These are phyloP conservation scores for Chromis chromis DNA, from an alignment of 2,797 vertebrate species.

Conservation along the genomic window DNA sequence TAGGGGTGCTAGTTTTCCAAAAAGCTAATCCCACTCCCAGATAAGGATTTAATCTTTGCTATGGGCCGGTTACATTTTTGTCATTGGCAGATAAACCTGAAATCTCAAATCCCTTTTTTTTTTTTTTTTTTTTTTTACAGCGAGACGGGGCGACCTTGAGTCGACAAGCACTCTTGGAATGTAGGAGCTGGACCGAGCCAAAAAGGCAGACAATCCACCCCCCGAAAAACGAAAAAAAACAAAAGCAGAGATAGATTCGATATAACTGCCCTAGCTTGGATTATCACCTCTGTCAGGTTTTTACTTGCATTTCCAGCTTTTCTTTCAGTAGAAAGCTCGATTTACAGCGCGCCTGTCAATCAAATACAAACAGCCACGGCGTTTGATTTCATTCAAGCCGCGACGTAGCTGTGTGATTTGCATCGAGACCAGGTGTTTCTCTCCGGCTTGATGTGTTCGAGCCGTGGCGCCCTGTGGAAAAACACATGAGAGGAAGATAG, in stretches of 20 bases:
- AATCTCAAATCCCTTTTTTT: slow-evolving; percentile 58
- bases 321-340: not conserved
- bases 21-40: slow-evolving; percentile 44
- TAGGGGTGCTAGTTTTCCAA: slow-evolving; percentile 33
- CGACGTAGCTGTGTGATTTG: slow-evolving; percentile 25
- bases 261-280: slow-evolving; percentile 23
- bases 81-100: slow-evolving; percentile 59
- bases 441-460: slow-evolving; percentile 22
- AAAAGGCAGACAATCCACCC: slow-evolving; percentile 46
- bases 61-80: slow-evolving; percentile 43
- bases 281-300: slow-evolving; percentile 48
- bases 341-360: slow-evolving; percentile 31
- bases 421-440: slow-evolving; percentile 39
- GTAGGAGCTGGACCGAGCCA: slow-evolving; percentile 59
- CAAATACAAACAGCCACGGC: slow-evolving; percentile 22
- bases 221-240: not conserved
- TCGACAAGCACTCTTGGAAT: slow-evolving; percentile 74
- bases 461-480: slow-evolving; percentile 10
- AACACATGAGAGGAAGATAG: slow-evolving; percentile 4
- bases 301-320: slow-evolving; percentile 28
- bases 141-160: slow-evolving; percentile 58
- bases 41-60: slow-evolving; percentile 63
- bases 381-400: slow-evolving; percentile 43
- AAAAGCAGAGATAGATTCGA: slow-evolving; percentile 31
- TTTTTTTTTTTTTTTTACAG: slow-evolving; percentile 14